Base-by-base conservation (phyloP, 1,140 invertebrate genomes). In the Plectus sambesii region DNA sequence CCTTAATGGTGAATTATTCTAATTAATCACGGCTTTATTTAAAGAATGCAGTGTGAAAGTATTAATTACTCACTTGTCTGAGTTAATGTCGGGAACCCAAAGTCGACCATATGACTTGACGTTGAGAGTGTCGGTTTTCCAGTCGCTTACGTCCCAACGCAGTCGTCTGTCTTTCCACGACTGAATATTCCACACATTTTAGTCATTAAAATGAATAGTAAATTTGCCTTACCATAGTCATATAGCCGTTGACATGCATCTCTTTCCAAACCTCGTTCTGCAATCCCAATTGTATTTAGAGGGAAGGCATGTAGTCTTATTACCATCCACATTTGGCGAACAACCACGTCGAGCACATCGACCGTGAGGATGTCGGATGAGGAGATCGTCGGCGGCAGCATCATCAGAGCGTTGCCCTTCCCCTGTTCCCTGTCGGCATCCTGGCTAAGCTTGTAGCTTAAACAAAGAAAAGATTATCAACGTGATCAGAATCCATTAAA, bases 11-110 rank as follows among this genome's bases (percentile, higher is more conserved):
- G n/a, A n/a, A n/a, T n/a, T n/a, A n/a, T n/a, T n/a, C n/a, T n/a
- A n/a, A n/a, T n/a, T n/a, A n/a, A n/a, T n/a, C n/a, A n/a, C n/a
- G n/a, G n/a, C n/a, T n/a, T n/a, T n/a, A n/a, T n/a, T n/a, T n/a
- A n/a, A n/a, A n/a, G n/a, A n/a, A n/a, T n/a, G n/a, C n/a, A n/a
- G n/a, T n/a, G n/a, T n/a, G n/a, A n/a, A n/a, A n/a, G n/a, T n/a
- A n/a, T n/a, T n/a, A 49, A 19, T 5, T 12, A 30, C 50, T 26
- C 17, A 56, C 55, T 56, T 56, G 24, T 56, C 55, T 4, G 51
- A 55, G 8, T 56, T 51, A 36, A 56, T 50, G 40, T 56, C 55
- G 8, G 55, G 55, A 12, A 58, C 56, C 55, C 55, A 56, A 1
- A 56, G 43, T 17, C 55, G 40, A 36, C 55, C 55, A 35, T 47